Evolutionary conservation across 2,797 vertebrate species (phyloP), one percentile per base, ranked within the genome.

Genomic region (Orestias chungarensis): DNA sequence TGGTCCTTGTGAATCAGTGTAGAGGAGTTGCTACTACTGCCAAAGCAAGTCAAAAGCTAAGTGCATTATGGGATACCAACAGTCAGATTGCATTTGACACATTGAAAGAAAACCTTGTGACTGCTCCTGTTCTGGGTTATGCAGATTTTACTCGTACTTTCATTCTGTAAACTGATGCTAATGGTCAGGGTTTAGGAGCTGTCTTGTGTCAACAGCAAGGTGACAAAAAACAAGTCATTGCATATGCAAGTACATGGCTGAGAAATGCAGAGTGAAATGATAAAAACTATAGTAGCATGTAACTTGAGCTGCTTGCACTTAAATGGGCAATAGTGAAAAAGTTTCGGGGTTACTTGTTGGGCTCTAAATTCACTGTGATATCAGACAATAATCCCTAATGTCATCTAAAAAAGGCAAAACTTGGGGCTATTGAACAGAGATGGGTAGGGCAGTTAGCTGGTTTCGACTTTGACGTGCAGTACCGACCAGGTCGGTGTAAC

Each of bases 321-420:
- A 75, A 69, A 6, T 68, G 38, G 57, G 38, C 31, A 1, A 49
- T 64, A 27, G 57, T n/a, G 18, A 40, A 69, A 17, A 69, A 57
- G 27, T 57, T 71, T 20, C n/a, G 18, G 18, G 67, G 50, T 15
- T 59, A 59, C 27, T 23, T 59, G 20, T 43, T 70, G 20, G 29
- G 20, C 3, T 59, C 68, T 5, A 70, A 47, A 18, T 59, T 70
- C 25, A 18, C 38, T 4, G 50, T 85, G 1, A 9, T 79, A 3
- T 74, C 72, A 3, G 69, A 77, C 23, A 84, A 80, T n/a, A 78
- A 82, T 43, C 80, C 74, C 0, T 18, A 81, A 17, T 85, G 81
- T 20, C 74, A 85, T 25, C 70, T 82, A 0, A 75, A 38, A 6
- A 55, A 62, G 27, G 74, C 67, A 2, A 80, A 35, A 61, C 57